Conservation (phyloP, 1,140 invertebrate genomes). For the Uloborus diversus region DNA sequence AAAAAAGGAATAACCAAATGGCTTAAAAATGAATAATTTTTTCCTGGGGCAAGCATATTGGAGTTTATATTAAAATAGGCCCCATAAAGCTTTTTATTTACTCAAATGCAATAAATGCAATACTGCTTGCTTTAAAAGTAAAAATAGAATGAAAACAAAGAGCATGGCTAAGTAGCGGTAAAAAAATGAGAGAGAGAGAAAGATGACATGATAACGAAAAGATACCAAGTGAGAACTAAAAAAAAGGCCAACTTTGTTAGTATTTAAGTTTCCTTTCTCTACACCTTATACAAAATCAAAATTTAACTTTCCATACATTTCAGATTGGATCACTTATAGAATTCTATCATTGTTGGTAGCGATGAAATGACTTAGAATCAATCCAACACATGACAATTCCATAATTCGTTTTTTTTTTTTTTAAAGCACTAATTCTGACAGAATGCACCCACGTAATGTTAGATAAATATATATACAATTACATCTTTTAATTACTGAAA, state of each 20-base stretch:
- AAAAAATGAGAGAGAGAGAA: no score
- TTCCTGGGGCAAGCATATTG: neutral
- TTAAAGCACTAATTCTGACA: neutral
- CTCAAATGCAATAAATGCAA: neutral
- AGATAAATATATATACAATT: neutral
- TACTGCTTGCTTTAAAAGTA: neutral
- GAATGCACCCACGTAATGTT: neutral
- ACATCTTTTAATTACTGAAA: slow-evolving; percentile 29
- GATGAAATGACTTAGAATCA: neutral
- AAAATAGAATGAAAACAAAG: neutral
- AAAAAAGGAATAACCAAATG: neutral
- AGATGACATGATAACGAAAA: no score
- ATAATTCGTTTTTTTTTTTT: neutral
- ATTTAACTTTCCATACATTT: no score
- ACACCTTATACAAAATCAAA: no score
- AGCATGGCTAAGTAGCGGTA: no score
- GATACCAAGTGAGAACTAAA: no score
- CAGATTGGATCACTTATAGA: neutral
- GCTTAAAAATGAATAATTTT: neutral
- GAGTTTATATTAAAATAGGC: neutral
- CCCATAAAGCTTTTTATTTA: neutral
- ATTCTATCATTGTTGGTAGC: neutral
- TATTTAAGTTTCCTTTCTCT: no score
- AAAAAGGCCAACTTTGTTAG: no score
- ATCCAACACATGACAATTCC: neutral